These are phyloP conservation scores for Tiphia femorata DNA, from an alignment of 2,888 invertebrate species.

Conservation along the genomic window DNA sequence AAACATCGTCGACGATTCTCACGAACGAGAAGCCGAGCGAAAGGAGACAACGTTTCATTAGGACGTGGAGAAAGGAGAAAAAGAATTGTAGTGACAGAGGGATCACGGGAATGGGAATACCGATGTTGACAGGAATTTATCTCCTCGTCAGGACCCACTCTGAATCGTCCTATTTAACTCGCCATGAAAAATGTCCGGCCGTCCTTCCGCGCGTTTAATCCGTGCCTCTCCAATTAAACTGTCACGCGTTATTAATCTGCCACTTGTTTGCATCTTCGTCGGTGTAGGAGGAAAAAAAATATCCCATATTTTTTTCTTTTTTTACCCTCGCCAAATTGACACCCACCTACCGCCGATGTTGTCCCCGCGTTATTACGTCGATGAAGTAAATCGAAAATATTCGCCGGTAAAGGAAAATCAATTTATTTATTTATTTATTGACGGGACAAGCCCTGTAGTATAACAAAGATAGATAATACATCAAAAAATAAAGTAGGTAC, in stretches of 20 bases:
- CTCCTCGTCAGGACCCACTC: slow-evolving; percentile 32
- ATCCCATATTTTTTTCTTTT: background rate
- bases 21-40: too few relatives aligned
- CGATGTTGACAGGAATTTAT: slow-evolving; percentile 36
- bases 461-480: too few relatives aligned
- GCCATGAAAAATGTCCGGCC: slow-evolving; percentile 44
- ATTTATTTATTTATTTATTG: too few relatives aligned
- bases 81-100: background rate
- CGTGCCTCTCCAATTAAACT: slow-evolving; percentile 41
- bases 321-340: background rate
- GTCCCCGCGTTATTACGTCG: background rate
- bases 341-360: background rate
- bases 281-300: too few relatives aligned
- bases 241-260: slow-evolving; percentile 46
- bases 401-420: too few relatives aligned
- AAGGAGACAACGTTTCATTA: too few relatives aligned
- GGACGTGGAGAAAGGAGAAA: too few relatives aligned
- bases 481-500: too few relatives aligned
- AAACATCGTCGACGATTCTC: too few relatives aligned
- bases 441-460: too few relatives aligned
- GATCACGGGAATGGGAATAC: slow-evolving; percentile 13
- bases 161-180: slow-evolving; percentile 39
- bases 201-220: slow-evolving; percentile 38
- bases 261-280: slow-evolving; percentile 45
- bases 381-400: too few relatives aligned